A percentile compares a stretch with the other conserved stretches of the same genome.
Conservation (phyloP, 2,797 vertebrate species). For the Kryptolebias ocellatus region DNA sequence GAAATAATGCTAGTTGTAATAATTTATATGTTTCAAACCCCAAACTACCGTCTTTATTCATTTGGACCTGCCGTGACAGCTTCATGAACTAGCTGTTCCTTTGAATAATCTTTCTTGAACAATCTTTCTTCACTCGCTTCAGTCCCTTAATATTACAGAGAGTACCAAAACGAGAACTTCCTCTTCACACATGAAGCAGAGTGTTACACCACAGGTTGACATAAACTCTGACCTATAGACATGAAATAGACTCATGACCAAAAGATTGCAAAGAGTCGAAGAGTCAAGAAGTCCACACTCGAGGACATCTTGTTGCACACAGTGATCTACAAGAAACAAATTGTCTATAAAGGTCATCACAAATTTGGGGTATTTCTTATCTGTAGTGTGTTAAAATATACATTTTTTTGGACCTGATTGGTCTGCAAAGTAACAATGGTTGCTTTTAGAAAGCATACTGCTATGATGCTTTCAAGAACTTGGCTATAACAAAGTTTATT, state of each 20-base stretch:
- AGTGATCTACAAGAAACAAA: neutral
- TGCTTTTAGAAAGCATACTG: too few relatives aligned
- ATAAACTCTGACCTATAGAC: conserved; percentile 14
- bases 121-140: conserved; percentile 26
- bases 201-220: conserved; percentile 7
- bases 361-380: too few relatives aligned
- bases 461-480: too few relatives aligned
- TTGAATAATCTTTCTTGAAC: conserved; percentile 9
- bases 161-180: conserved; percentile 28
- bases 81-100: neutral
- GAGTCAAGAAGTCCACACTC: neutral
- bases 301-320: neutral
- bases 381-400: too few relatives aligned
- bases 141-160: conserved; percentile 7
- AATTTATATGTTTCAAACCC: neutral
- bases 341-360: too few relatives aligned
- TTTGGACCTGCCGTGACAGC: too few relatives aligned
- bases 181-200: conserved; percentile 10
- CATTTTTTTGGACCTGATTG: too few relatives aligned
- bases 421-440: too few relatives aligned
- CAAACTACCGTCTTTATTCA: neutral
- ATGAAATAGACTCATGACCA: too few relatives aligned
- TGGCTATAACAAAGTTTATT: too few relatives aligned
- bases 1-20: neutral
- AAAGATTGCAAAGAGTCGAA: too few relatives aligned